phyloP scores from a whole-genome alignment of 2,888 invertebrate genomes.

The Rhagium mordax region DNA sequence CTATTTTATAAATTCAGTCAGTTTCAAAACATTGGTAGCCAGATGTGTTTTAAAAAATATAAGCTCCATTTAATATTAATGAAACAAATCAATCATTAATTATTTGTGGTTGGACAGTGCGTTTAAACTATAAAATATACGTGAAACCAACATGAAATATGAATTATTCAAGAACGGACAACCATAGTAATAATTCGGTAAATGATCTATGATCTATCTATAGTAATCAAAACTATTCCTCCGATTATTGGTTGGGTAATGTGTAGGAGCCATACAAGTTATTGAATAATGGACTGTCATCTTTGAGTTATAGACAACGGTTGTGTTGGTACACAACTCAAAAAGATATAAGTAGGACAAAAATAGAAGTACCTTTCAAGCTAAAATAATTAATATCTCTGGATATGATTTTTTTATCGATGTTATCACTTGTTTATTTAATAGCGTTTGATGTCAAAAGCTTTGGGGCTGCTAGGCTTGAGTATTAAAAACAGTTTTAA shows the following conservation, averaged over 20 bases:
- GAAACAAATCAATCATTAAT: slow-evolving; percentile 28
- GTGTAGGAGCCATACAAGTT: slow-evolving; percentile 66
- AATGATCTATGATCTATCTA: slow-evolving; percentile 52
- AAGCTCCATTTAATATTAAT: slow-evolving; percentile 4
- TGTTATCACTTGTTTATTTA: not conserved
- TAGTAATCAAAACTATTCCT: slow-evolving; percentile 56
- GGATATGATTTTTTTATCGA: not conserved
- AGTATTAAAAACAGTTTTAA: too few species aligned
- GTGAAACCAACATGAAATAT: slow-evolving; percentile 5
- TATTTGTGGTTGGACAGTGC: not conserved
- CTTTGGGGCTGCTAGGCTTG: not conserved
- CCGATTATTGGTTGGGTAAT: slow-evolving; percentile 57
- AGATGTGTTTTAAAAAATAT: not conserved
- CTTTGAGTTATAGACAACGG: slow-evolving; percentile 66
- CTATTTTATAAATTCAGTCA: not conserved
- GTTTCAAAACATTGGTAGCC: not conserved
- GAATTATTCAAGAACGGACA: slow-evolving; percentile 29
- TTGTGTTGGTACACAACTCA: slow-evolving; percentile 36
- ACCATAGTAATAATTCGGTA: slow-evolving; percentile 51
- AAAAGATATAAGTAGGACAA: slow-evolving; percentile 16
- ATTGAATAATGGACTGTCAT: slow-evolving; percentile 68
- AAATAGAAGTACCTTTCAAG: not conserved
- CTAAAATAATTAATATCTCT: slow-evolving; percentile 1
- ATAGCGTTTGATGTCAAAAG: not conserved
- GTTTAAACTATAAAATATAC: not conserved